Percentiles rank a stretch among this genome's conserved stretches.
phyloP scores from a whole-genome alignment of 2,888 invertebrate genomes.

The Horisme vitalbata region DNA sequence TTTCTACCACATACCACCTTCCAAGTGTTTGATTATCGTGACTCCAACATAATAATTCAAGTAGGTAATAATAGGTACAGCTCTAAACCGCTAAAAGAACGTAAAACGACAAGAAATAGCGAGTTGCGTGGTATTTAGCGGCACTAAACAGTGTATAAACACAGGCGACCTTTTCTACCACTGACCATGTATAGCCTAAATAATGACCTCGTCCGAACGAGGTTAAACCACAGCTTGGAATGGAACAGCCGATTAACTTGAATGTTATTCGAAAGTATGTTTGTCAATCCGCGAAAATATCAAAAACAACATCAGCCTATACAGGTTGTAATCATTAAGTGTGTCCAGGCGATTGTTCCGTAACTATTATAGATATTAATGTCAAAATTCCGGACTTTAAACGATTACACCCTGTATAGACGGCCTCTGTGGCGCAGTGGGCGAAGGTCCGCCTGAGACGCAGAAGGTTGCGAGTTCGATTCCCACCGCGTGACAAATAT shows the following conservation, averaged over 20 bases:
- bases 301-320: no score
- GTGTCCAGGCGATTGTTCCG: no score
- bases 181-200: slow-evolving; percentile 24
- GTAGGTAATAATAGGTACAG: neutral
- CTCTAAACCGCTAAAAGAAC: neutral
- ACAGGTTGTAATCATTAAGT: no score
- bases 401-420: no score
- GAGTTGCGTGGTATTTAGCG: slow-evolving; percentile 6
- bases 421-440: no score
- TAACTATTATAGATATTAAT: no score
- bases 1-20: no score
- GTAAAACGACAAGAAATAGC: neutral
- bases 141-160: slow-evolving; percentile 14
- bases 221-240: slow-evolving; percentile 8
- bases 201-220: slow-evolving; percentile 22
- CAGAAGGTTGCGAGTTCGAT: no score
- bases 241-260: slow-evolving; percentile 3
- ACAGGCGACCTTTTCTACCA: slow-evolving; percentile 17
- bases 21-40: slow-evolving; percentile 11
- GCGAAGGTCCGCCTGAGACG: no score
- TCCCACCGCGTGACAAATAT: no score
- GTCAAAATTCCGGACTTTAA: no score
- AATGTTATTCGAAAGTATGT: neutral
- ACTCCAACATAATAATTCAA: slow-evolving; percentile 3
- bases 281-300: neutral